Evolutionary conservation across 2,113 vertebrate species (phyloP), one percentile per base, ranked within the genome.

Genomic region (Rhodinocichla rosea): DNA sequence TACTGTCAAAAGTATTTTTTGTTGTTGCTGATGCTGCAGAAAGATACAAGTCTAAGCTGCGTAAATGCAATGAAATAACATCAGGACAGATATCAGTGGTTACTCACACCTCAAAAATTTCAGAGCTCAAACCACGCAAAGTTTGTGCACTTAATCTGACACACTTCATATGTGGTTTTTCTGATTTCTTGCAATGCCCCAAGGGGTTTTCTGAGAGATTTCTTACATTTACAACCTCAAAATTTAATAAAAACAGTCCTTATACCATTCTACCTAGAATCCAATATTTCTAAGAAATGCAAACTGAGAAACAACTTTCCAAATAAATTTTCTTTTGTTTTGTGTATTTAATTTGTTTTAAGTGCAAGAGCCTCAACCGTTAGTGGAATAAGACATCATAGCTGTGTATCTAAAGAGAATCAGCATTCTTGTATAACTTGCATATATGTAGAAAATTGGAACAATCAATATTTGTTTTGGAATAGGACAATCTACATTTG

Each of bases 11-110:
- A 88, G 28, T 39, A 15, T 5, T n/a, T 83, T 60, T 73, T 82
- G 40, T 79, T 91, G 27, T 49, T 89, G 89, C 84, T 94, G 90
- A 91, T 73, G 13, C 18, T 57, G 70, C 82, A 95, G 57, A 94
- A 92, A 80, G 42, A 65, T 35, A 62, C 32, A 16, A 57, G 6
- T 35, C 7, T 35, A 22, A 65, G 62, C 35, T 63, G 75, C 78
- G 35, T n/a, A 85, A 77, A 83, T 55, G 35, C 9, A 15, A 30
- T 64, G 45, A 77, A 92, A 44, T 57, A 69, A 45, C 57, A 56
- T 22, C 18, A 68, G 15, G 28, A 39, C 21, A 73, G 52, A 47
- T 47, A 60, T 22, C 28, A 60, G 23, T 16, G 22, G 37, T 59
- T 85, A 50, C 35, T 85, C 60, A 57, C 28, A 64, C 17, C 24